Evolutionary conservation across 2,113 vertebrate species (phyloP).

Genomic region (Pipa parva): DNA sequence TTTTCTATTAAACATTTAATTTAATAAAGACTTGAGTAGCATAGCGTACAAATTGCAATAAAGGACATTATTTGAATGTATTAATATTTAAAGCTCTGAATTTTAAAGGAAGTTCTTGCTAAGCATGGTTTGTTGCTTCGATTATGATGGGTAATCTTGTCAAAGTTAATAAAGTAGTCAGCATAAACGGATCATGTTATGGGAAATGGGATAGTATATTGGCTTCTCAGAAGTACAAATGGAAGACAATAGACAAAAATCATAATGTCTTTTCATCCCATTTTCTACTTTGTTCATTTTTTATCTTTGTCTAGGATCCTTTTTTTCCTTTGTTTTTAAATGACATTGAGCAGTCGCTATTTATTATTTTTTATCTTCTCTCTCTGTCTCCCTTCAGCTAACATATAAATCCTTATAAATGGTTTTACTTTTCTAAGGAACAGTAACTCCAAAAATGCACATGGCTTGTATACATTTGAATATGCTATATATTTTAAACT

Average conservation of each 20-base stretch:
- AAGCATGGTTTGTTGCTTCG: slow-evolving; percentile 39
- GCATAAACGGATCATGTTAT: slow-evolving; percentile 34
- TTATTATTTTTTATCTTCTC: background rate
- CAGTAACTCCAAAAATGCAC: too few species aligned
- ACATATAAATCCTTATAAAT: background rate
- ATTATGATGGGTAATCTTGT: slow-evolving; percentile 28
- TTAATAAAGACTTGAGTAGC: slow-evolving; percentile 53
- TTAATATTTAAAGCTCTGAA: background rate
- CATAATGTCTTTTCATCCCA: background rate
- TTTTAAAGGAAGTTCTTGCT: slow-evolving; percentile 32
- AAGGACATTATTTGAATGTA: slow-evolving; percentile 50
- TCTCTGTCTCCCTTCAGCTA: background rate
- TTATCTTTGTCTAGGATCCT: background rate
- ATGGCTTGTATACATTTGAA: too few species aligned
- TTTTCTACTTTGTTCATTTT: background rate
- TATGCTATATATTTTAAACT: too few species aligned
- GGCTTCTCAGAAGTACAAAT: slow-evolving; percentile 17
- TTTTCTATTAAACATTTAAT: slow-evolving; percentile 66
- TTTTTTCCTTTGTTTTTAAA: background rate
- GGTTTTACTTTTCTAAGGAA: too few species aligned
- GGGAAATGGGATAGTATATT: slow-evolving; percentile 19
- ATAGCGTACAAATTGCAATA: slow-evolving; percentile 47
- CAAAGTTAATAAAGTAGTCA: slow-evolving; percentile 33
- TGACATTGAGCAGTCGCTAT: too few species aligned
- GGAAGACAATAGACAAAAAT: background rate